These are phyloP conservation scores for Drosophila testacea DNA, from an alignment of 2,888 invertebrate genomes.

Conservation along the genomic window DNA sequence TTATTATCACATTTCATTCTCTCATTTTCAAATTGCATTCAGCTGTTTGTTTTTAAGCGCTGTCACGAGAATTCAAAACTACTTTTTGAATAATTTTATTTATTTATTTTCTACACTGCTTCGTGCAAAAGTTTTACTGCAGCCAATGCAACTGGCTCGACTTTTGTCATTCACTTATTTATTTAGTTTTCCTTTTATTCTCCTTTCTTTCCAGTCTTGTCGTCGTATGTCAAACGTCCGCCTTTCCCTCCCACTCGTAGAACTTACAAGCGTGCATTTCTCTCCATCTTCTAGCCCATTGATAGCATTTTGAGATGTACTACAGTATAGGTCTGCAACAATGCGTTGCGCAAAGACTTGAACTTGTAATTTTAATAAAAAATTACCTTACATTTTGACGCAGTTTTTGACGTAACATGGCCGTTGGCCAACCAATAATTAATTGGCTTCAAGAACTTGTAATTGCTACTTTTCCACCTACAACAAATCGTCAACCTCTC, in stretches of 20 bases:
- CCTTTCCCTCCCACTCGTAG: neutral
- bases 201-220: conserved; percentile 38
- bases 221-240: conserved; percentile 58
- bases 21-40: conserved; percentile 71
- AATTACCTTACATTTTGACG: conserved; percentile 6
- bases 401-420: conserved; percentile 8
- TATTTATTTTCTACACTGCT: conserved; percentile 67
- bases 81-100: conserved; percentile 72
- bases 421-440: conserved; percentile 3
- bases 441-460: neutral
- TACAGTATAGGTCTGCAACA: conserved; percentile 15
- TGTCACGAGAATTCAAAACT: conserved; percentile 74
- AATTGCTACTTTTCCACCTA: neutral
- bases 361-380: conserved; percentile 60
- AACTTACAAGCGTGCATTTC: neutral
- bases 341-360: conserved; percentile 14
- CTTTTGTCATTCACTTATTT: conserved; percentile 66
- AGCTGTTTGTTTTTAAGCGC: conserved; percentile 67
- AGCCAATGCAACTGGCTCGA: conserved; percentile 25
- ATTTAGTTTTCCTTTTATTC: conserved; percentile 58
- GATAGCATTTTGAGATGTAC: conserved; percentile 27
- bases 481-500: no score
- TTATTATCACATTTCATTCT: conserved; percentile 62
- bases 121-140: conserved; percentile 54
- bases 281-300: conserved; percentile 40